A percentile compares a stretch with the other conserved stretches of the same genome.
Conservation (phyloP, 1,140 invertebrate species). For the Sesamia nonagrioides region DNA sequence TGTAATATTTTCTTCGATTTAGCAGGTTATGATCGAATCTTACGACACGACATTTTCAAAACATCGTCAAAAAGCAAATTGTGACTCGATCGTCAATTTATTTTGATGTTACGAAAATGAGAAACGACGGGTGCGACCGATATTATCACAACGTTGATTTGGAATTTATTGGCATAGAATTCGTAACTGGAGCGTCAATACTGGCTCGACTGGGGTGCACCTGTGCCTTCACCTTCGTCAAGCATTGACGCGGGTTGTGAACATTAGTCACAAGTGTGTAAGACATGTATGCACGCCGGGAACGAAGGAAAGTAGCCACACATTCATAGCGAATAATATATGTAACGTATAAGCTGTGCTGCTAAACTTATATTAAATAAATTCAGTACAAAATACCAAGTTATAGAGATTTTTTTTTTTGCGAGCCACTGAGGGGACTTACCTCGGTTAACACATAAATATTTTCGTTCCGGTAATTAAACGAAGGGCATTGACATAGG, state of each 20-base stretch:
- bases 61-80: conserved; percentile 16
- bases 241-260: conserved; percentile 60
- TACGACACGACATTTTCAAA: conserved; percentile 1
- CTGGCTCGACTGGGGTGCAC: conserved; percentile 50
- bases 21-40: not conserved
- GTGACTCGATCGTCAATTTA: conserved; percentile 43
- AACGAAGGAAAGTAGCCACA: not conserved
- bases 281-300: conserved; percentile 55
- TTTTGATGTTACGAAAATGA: conserved; percentile 43
- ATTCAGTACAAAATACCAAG: not conserved
- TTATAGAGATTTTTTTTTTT: not conserved
- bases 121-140: conserved; percentile 31
- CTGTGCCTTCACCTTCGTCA: conserved; percentile 66
- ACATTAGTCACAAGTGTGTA: conserved; percentile 68
- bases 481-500: too few relatives aligned
- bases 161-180: conserved; percentile 61
- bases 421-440: too few relatives aligned
- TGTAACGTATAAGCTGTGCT: not conserved
- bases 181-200: conserved; percentile 58
- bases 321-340: conserved; percentile 11
- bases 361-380: not conserved
- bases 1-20: conserved; percentile 1
- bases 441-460: not conserved
- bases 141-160: conserved; percentile 53
- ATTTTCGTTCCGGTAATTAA: not conserved